phyloP scores from a whole-genome alignment of 1,140 invertebrate genomes.

The Heliothis subflexa region DNA sequence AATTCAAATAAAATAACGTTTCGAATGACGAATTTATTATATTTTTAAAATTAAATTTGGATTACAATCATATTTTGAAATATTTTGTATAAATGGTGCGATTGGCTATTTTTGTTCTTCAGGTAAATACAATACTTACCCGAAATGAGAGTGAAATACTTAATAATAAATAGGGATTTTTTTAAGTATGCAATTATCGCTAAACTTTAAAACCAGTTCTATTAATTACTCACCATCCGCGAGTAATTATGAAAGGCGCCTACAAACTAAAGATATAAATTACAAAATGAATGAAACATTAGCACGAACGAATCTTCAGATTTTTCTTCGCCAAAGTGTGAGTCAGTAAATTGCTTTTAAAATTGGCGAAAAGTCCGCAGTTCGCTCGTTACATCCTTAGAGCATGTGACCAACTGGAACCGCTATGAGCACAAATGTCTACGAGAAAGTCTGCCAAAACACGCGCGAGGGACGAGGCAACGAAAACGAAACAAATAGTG shows the following conservation, averaged over 20 bases:
- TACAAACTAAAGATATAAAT: slow-evolving; percentile 16
- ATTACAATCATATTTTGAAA: not conserved
- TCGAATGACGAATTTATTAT: slow-evolving; percentile 16
- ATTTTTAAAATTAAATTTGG: not conserved
- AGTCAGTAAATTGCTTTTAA: slow-evolving; percentile 49
- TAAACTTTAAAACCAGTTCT: not conserved
- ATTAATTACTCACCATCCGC: not conserved
- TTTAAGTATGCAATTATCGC: no score
- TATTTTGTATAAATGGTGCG: not conserved
- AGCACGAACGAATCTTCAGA: slow-evolving; percentile 11
- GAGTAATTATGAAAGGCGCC: not conserved
- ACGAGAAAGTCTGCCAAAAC: no score
- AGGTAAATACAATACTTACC: no score
- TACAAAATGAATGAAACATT: slow-evolving; percentile 42
- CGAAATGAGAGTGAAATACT: no score
- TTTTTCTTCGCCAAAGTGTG: slow-evolving; percentile 28
- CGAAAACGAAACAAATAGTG: no score
- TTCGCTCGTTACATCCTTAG: not conserved
- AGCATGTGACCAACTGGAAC: no score
- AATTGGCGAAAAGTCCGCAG: slow-evolving; percentile 39
- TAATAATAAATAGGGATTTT: no score
- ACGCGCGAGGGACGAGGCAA: no score
- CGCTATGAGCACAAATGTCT: no score
- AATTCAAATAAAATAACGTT: slow-evolving; percentile 37
- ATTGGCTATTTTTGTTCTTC: not conserved